phyloP scores from a whole-genome alignment of 1,140 invertebrate genomes.

The Lethrus apterus region DNA sequence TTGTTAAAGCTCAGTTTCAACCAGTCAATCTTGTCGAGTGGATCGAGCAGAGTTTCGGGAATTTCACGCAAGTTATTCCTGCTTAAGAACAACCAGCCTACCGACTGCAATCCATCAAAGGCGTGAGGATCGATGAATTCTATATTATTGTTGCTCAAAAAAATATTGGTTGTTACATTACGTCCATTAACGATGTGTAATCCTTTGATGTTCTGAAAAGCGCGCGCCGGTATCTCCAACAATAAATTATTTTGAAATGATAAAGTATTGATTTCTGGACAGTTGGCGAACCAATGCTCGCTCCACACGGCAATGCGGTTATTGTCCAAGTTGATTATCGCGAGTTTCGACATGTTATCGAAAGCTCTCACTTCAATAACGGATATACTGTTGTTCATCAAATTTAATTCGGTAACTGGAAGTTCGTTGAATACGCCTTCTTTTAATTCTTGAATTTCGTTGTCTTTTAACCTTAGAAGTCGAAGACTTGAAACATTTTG shows the following conservation, averaged over 20 bases:
- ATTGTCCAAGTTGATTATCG: slow-evolving; percentile 29
- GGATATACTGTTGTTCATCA: slow-evolving; percentile 34
- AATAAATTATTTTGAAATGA: slow-evolving; percentile 34
- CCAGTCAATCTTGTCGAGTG: slow-evolving; percentile 19
- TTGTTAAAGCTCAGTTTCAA: slow-evolving; percentile 19
- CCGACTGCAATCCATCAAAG: slow-evolving; percentile 28
- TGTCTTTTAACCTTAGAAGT: slow-evolving; percentile 29
- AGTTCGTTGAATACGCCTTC: slow-evolving; percentile 35
- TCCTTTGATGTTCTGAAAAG: slow-evolving; percentile 32
- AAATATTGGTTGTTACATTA: slow-evolving; percentile 29
- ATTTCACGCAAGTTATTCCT: slow-evolving; percentile 23
- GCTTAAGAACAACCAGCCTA: slow-evolving; percentile 35
- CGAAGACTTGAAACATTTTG: slow-evolving; percentile 29
- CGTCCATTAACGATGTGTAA: slow-evolving; percentile 22
- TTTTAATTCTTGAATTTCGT: slow-evolving; percentile 28
- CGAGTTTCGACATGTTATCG: slow-evolving; percentile 32
- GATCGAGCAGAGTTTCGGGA: slow-evolving; percentile 12
- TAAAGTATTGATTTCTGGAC: slow-evolving; percentile 29
- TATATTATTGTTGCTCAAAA: slow-evolving; percentile 33
- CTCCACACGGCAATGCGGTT: slow-evolving; percentile 32
- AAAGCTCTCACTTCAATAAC: slow-evolving; percentile 31
- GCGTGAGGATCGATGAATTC: slow-evolving; percentile 27
- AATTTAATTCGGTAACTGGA: slow-evolving; percentile 26
- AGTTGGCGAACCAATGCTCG: slow-evolving; percentile 31
- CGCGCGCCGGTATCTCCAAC: slow-evolving; percentile 23